These are phyloP conservation scores for Phoxinus dragarum DNA, from an alignment of 2,797 vertebrate genomes.

Conservation along the genomic window DNA sequence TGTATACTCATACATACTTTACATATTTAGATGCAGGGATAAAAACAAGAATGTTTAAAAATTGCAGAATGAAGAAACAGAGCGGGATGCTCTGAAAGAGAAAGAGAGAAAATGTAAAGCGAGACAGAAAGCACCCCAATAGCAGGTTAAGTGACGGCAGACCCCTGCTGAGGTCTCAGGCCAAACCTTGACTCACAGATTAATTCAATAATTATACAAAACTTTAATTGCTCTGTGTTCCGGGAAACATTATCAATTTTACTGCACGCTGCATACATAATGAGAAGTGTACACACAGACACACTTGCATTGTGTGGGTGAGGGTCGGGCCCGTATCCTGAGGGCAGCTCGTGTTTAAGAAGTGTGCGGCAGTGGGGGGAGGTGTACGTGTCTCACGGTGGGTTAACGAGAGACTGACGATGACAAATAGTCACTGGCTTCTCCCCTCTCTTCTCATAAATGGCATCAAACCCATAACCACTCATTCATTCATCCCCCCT, in stretches of 20 bases:
- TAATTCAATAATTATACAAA: slow-evolving; percentile 36
- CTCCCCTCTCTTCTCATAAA: slow-evolving; percentile 18
- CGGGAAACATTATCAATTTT: slow-evolving; percentile 32
- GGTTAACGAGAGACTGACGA: slow-evolving; percentile 52
- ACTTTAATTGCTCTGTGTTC: slow-evolving; percentile 15
- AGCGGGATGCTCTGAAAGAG: neutral
- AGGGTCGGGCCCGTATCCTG: slow-evolving; percentile 35
- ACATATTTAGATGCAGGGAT: neutral
- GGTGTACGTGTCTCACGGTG: slow-evolving; percentile 7
- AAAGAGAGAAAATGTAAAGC: neutral
- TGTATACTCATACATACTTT: neutral
- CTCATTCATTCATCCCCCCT: slow-evolving; percentile 37
- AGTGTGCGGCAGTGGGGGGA: slow-evolving; percentile 17
- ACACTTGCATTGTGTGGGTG: slow-evolving; percentile 25
- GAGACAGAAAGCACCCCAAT: neutral
- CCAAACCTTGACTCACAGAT: slow-evolving; percentile 10
- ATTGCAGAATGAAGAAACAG: neutral
- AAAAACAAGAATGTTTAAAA: neutral
- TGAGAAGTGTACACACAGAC: neutral
- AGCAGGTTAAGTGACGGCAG: neutral
- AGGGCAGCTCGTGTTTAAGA: slow-evolving; percentile 16
- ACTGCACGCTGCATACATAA: slow-evolving; percentile 20
- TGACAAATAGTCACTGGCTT: slow-evolving; percentile 51
- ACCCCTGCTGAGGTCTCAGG: slow-evolving; percentile 19
- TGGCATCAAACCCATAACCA: slow-evolving; percentile 41